phyloP scores from a whole-genome alignment of 1,140 invertebrate genomes.

The Polypedilum pembai region DNA sequence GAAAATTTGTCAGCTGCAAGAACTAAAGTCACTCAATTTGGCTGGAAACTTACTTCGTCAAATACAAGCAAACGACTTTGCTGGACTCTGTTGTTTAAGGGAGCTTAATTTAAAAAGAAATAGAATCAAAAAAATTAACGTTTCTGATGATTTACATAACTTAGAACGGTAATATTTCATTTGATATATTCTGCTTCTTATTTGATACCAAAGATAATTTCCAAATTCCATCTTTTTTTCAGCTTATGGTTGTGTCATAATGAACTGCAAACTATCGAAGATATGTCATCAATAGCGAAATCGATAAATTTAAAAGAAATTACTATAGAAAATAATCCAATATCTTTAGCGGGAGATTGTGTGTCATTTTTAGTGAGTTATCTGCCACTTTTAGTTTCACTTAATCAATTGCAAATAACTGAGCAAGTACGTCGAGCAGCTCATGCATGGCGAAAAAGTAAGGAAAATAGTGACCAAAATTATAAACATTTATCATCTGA shows the following conservation, averaged over 20 bases:
- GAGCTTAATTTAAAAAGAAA: conserved; percentile 85
- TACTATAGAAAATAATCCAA: conserved; percentile 79
- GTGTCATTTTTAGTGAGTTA: conserved; percentile 71
- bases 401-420: conserved; percentile 67
- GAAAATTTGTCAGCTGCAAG: conserved; percentile 51
- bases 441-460: conserved; percentile 64
- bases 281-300: conserved; percentile 67
- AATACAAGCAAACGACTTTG: conserved; percentile 63
- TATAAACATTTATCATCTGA: conserved; percentile 59
- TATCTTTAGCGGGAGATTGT: conserved; percentile 64
- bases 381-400: conserved; percentile 57
- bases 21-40: conserved; percentile 82
- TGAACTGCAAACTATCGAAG: conserved; percentile 60
- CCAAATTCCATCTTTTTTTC: neutral
- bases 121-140: conserved; percentile 66
- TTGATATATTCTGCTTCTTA: neutral
- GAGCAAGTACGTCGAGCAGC: conserved; percentile 66
- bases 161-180: conserved; percentile 34
- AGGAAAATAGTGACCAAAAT: conserved; percentile 59
- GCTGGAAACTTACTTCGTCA: conserved; percentile 79
- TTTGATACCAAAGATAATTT: neutral
- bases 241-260: conserved; percentile 43
- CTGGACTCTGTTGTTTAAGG: conserved; percentile 64
- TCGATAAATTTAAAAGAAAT: conserved; percentile 67
- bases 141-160: conserved; percentile 60